These are phyloP conservation scores for Triplophysa tibetana DNA, from an alignment of 2,113 vertebrate species.

Conservation along the genomic window DNA sequence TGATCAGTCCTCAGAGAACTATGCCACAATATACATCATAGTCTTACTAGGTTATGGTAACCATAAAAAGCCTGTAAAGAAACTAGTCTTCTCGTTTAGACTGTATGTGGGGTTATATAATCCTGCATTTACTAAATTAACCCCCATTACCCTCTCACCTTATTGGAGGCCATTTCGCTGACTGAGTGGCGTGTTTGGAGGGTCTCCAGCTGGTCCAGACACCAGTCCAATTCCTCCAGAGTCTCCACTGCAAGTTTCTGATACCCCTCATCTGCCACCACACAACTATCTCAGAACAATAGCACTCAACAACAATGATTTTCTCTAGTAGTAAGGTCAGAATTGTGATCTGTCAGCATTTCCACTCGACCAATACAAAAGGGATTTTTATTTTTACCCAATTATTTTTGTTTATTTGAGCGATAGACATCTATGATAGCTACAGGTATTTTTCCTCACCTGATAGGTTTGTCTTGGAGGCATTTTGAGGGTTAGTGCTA, in stretches of 20 bases:
- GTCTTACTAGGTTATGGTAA: not conserved
- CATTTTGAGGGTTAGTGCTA: conserved; percentile 66
- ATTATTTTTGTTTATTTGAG: too few species aligned
- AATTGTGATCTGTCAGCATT: not conserved
- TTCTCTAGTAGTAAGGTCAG: conserved; percentile 51
- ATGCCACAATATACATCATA: not conserved
- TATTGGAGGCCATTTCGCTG: conserved; percentile 82
- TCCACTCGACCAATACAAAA: not conserved
- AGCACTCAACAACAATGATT: not conserved
- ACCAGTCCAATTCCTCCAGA: conserved; percentile 94
- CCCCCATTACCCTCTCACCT: conserved; percentile 60
- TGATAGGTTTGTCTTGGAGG: conserved; percentile 72
- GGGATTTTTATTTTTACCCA: not conserved
- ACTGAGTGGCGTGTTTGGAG: conserved; percentile 86
- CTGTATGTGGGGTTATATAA: not conserved
- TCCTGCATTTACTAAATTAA: not conserved
- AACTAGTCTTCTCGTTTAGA: not conserved
- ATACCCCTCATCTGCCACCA: conserved; percentile 80
- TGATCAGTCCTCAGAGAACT: not conserved
- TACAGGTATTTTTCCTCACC: conserved; percentile 71
- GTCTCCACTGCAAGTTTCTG: conserved; percentile 86
- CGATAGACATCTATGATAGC: too few species aligned
- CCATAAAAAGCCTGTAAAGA: too few species aligned
- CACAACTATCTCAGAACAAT: conserved; percentile 31
- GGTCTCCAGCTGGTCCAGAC: conserved; percentile 93